These are phyloP conservation scores for Plebejus anna DNA, from an alignment of 2,888 invertebrate species.

Conservation along the genomic window DNA sequence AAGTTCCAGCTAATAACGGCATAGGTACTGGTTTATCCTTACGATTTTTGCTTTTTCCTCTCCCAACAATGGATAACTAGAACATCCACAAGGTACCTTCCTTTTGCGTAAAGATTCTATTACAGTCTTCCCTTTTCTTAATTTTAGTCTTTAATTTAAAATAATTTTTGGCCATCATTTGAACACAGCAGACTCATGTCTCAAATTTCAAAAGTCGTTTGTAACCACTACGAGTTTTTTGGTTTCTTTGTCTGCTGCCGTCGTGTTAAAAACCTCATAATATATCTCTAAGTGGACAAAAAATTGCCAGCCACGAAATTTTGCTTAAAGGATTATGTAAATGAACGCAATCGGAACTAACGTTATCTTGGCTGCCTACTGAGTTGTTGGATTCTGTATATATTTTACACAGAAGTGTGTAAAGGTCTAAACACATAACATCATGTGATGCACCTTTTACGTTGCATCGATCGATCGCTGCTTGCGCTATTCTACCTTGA, in stretches of 20 bases:
- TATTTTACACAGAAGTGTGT: neutral
- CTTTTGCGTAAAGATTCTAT: neutral
- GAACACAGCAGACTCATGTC: neutral
- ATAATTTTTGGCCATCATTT: neutral
- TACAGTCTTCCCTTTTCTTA: neutral
- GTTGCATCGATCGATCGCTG: too few species aligned
- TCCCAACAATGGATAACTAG: neutral
- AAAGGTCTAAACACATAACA: neutral
- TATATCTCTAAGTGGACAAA: neutral
- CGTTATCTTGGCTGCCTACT: neutral
- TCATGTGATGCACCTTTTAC: too few species aligned
- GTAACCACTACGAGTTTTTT: neutral
- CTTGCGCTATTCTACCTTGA: neutral
- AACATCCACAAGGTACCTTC: neutral
- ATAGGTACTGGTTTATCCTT: neutral
- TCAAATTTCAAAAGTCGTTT: neutral
- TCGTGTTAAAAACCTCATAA: neutral
- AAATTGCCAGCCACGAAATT: neutral
- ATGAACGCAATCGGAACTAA: neutral
- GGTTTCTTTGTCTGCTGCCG: neutral
- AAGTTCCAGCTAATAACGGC: neutral
- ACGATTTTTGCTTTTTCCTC: neutral
- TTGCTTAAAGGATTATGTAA: conserved; percentile 3
- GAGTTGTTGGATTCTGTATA: neutral
- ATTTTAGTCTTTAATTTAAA: neutral